phyloP scores from a whole-genome alignment of 2,113 vertebrate species.

The Platycercus adscitus region DNA sequence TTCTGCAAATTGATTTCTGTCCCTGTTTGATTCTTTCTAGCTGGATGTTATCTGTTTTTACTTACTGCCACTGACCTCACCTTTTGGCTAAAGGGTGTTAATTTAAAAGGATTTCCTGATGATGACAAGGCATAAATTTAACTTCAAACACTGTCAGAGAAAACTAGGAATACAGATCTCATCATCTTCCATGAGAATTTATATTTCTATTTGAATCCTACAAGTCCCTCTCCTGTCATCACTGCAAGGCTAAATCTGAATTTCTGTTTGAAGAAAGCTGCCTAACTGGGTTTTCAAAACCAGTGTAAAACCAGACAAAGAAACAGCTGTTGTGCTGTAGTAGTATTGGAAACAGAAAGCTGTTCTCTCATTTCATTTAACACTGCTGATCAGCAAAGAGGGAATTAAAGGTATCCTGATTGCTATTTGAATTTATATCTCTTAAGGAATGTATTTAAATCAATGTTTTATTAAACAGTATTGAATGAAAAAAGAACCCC shows the following conservation, averaged over 20 bases:
- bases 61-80: not conserved
- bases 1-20: slow-evolving; percentile 4
- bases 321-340: not conserved
- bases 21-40: not conserved
- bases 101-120: not conserved
- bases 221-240: not conserved
- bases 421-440: slow-evolving; percentile 9
- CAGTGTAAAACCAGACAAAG: not conserved
- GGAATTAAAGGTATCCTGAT: not conserved
- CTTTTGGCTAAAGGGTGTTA: not conserved
- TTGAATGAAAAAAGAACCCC: not conserved
- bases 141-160: not conserved
- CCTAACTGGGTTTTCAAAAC: not conserved
- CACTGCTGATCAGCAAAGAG: not conserved
- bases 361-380: not conserved
- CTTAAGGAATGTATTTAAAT: slow-evolving; percentile 18
- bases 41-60: not conserved
- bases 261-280: not conserved
- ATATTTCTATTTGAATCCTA: not conserved
- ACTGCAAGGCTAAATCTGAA: not conserved
- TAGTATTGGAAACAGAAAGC: not conserved
- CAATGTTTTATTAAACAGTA: slow-evolving; percentile 16
- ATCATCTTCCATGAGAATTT: not conserved
- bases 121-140: not conserved
- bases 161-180: not conserved